Evolutionary conservation across 1,140 invertebrate species (phyloP), one percentile per base, ranked within the genome.

Genomic region (Brachionus koreanus): DNA sequence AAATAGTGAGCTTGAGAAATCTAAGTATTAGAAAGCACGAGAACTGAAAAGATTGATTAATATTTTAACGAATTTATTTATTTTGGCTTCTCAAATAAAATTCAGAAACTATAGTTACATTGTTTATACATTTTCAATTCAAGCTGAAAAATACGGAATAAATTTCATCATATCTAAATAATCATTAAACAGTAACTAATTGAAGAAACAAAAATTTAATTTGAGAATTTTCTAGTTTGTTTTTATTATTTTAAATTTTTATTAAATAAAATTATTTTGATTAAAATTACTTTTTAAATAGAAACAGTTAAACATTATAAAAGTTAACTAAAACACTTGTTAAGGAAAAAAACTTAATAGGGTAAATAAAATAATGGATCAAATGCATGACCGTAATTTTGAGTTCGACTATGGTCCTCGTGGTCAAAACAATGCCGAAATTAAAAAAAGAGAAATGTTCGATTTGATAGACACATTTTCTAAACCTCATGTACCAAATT

Each of bases 31-130:
- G 65, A 69, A 69, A 69, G 9, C 16, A 69, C 4, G 37, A 39
- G 10, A 69, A 69, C 12, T 39, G 35, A 39, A 69, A 69, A 69
- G 37, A 39, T 74, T 46, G 69, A 74, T 33, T 19, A 46, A 46
- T 25, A 49, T 42, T 74, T 74, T 46, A 42, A 39, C n/a, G 63
- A 35, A 19, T 69, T 69, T 39, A 69, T 19, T 37, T 69, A 39
- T 69, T 69, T 69, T 39, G 16, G 25, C 9, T 33, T n/a, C 33
- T 12, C 13, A 33, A 65, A 33, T 65, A 33, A 65, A 65, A 65
- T 37, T 33, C 12, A 69, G 65, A 69, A 74, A 74, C 69, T 74
- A 74, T 74, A 74, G 69, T 74, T 74, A 74, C 69, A 2, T 74
- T 74, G 42, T 49, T 74, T 74, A 74, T 74, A 72, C 13, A 72